These are phyloP conservation scores for Xylocopa sonorina DNA, from an alignment of 1,140 invertebrate species.

Conservation along the genomic window DNA sequence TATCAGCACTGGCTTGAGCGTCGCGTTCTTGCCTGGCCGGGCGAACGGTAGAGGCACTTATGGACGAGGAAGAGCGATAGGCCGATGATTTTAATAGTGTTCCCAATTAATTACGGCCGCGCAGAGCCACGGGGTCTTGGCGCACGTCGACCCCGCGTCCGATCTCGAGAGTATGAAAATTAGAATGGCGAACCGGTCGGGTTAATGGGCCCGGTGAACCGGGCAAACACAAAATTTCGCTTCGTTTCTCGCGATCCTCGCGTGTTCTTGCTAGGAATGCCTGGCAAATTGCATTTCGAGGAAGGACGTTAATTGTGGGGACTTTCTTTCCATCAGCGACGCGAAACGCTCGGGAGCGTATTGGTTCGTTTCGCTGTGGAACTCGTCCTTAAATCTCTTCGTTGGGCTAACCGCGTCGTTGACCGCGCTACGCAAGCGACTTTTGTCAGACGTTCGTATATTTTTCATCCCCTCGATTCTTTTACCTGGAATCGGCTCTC, in stretches of 20 bases:
- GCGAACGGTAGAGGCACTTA: slow-evolving; percentile 22
- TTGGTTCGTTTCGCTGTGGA: no score
- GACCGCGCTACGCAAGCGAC: no score
- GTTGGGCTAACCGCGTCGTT: no score
- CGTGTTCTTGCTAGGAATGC: neutral
- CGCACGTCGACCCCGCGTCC: slow-evolving; percentile 40
- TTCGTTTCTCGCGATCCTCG: slow-evolving; percentile 8
- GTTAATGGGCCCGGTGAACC: slow-evolving; percentile 49
- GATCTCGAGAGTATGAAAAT: slow-evolving; percentile 56
- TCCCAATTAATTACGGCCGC: slow-evolving; percentile 60
- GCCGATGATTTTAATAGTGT: slow-evolving; percentile 72
- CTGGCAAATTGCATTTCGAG: neutral
- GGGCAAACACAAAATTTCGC: slow-evolving; percentile 24
- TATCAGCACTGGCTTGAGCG: slow-evolving; percentile 15
- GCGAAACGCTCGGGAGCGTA: no score
- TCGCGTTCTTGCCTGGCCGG: slow-evolving; percentile 11
- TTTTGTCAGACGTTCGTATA: no score
- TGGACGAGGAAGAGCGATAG: slow-evolving; percentile 48
- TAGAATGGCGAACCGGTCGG: slow-evolving; percentile 47
- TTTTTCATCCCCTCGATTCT: no score
- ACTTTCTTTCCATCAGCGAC: neutral
- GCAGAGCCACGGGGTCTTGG: slow-evolving; percentile 44
- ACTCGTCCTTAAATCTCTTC: no score
- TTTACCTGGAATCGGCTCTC: neutral
- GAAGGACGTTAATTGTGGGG: neutral